Percentiles rank a stretch among this genome's conserved stretches.
phyloP scores from a whole-genome alignment of 2,888 invertebrate genomes.

The Sesamia inferens region DNA sequence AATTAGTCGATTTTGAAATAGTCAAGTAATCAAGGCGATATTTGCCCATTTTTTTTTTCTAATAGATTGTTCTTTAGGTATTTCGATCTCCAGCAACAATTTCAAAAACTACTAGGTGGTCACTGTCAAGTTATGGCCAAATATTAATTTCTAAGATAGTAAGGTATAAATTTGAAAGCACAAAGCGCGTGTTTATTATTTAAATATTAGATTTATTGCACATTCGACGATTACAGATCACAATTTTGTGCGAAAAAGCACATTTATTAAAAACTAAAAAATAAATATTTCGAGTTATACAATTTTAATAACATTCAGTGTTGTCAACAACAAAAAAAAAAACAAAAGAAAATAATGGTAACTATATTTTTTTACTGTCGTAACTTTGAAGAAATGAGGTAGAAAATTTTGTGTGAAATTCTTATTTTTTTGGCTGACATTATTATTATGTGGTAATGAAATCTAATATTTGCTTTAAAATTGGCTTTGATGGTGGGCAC shows the following conservation, averaged over 20 bases:
- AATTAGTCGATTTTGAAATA: slow-evolving; percentile 7
- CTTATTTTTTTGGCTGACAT: slow-evolving; percentile 62
- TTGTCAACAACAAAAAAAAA: slow-evolving; percentile 62
- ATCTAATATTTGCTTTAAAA: slow-evolving; percentile 66
- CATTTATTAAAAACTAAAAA: slow-evolving; percentile 69
- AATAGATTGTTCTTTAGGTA: not conserved
- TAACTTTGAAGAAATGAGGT: slow-evolving; percentile 73
- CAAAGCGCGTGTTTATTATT: slow-evolving; percentile 71
- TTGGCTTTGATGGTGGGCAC: slow-evolving; percentile 79
- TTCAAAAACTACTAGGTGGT: slow-evolving; percentile 65
- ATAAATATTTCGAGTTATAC: slow-evolving; percentile 65
- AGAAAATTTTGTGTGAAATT: slow-evolving; percentile 70
- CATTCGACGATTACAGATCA: slow-evolving; percentile 74
- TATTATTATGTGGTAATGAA: slow-evolving; percentile 56
- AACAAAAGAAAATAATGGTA: slow-evolving; percentile 67
- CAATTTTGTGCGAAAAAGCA: slow-evolving; percentile 75
- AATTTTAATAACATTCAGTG: slow-evolving; percentile 63
- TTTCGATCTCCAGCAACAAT: slow-evolving; percentile 49
- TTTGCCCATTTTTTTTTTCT: not conserved
- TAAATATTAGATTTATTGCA: slow-evolving; percentile 74
- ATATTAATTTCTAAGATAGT: slow-evolving; percentile 66
- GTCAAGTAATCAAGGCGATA: not conserved
- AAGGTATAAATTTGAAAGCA: slow-evolving; percentile 72
- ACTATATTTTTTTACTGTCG: slow-evolving; percentile 66
- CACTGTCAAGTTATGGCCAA: slow-evolving; percentile 71